Percentiles rank a stretch among this genome's conserved stretches.
These are phyloP conservation scores for Ceratina calcarata DNA, from an alignment of 1,140 invertebrate genomes.

Conservation along the genomic window DNA sequence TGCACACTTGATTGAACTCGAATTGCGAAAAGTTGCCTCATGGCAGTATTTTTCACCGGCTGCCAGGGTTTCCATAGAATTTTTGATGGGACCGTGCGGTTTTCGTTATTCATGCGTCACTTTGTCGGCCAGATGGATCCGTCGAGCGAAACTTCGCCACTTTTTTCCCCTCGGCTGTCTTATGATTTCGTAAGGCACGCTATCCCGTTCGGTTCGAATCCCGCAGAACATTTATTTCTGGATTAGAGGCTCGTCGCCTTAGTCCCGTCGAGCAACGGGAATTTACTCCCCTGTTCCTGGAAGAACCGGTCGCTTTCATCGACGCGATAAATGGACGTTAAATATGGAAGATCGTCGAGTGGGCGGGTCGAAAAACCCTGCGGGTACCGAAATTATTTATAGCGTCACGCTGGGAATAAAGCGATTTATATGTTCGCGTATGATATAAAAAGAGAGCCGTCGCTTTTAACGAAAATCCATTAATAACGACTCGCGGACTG, in stretches of 20 bases:
- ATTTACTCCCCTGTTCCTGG: too few relatives aligned
- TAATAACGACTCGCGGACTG: slow-evolving; percentile 26
- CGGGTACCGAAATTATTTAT: slow-evolving; percentile 14
- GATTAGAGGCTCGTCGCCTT: not conserved
- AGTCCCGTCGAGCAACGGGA: not conserved
- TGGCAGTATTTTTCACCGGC: not conserved
- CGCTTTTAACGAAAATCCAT: slow-evolving; percentile 35
- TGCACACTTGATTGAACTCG: too few relatives aligned
- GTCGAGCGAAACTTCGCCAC: slow-evolving; percentile 13
- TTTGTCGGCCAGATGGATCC: slow-evolving; percentile 23
- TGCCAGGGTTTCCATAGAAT: slow-evolving; percentile 28
- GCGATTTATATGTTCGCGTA: slow-evolving; percentile 13
- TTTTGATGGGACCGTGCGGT: slow-evolving; percentile 21
- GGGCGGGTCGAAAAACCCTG: slow-evolving; percentile 7
- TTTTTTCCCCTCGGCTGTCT: not conserved
- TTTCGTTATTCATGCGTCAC: slow-evolving; percentile 28
- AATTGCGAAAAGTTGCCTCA: not conserved
- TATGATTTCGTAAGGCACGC: not conserved
- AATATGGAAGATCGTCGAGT: not conserved
- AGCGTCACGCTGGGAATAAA: slow-evolving; percentile 16
- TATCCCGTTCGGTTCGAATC: not conserved
- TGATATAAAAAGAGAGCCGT: not conserved
- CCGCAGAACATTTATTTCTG: not conserved
- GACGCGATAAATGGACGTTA: slow-evolving; percentile 16
- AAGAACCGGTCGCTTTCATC: not conserved